Percentiles rank a stretch among this genome's conserved stretches.
Evolutionary conservation across 2,113 vertebrate genomes (phyloP).

Genomic region (Epinephelus fuscoguttatus): DNA sequence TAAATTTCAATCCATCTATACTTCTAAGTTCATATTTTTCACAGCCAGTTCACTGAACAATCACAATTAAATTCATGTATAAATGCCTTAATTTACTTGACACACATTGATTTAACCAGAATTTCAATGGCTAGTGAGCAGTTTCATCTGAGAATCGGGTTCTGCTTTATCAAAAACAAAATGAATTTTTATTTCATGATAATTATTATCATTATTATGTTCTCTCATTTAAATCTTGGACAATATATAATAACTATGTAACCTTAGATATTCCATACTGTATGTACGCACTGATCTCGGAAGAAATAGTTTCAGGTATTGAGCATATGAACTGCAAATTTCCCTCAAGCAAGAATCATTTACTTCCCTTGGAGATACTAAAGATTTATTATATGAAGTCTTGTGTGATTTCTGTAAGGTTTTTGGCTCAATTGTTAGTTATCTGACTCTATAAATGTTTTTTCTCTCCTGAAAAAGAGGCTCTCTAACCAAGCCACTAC

Average conservation of each 20-base stretch:
- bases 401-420: background rate
- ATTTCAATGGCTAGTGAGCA: background rate
- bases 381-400: background rate
- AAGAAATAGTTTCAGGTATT: background rate
- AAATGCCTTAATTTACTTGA: background rate
- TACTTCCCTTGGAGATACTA: background rate
- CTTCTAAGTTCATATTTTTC: too few species aligned
- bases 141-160: background rate
- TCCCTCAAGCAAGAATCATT: background rate
- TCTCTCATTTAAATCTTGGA: too few species aligned
- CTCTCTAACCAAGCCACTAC: background rate
- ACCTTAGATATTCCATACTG: background rate
- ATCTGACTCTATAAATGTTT: background rate
- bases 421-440: background rate
- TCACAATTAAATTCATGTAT: too few species aligned
- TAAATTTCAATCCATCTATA: too few species aligned
- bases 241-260: background rate
- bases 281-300: too few species aligned
- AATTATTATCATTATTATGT: too few species aligned
- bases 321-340: background rate
- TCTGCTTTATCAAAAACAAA: background rate
- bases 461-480: background rate
- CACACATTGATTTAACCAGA: background rate
- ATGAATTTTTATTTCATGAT: background rate
- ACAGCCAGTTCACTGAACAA: too few species aligned